A percentile compares a stretch with the other conserved stretches of the same genome.
Evolutionary conservation across 2,113 vertebrate genomes (phyloP).

Genomic region (Phylloscopus whistleri): DNA sequence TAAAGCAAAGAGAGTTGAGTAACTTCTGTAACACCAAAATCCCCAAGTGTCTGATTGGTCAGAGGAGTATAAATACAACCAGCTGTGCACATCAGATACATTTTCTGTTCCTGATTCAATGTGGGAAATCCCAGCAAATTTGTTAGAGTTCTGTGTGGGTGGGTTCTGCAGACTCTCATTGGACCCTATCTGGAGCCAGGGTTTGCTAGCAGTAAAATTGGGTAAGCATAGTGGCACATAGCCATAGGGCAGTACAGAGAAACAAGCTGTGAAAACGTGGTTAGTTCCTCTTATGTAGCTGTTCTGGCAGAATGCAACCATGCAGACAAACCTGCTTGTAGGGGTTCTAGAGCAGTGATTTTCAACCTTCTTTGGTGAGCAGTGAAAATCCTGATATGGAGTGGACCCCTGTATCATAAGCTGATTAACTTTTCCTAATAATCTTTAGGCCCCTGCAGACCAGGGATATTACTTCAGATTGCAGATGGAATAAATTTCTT

Average conservation of each 20-base stretch:
- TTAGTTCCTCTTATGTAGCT: neutral
- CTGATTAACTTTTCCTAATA: neutral
- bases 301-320: neutral
- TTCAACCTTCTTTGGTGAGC: neutral
- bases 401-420: neutral
- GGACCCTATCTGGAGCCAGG: neutral
- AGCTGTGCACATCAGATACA: neutral
- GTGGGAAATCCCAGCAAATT: neutral
- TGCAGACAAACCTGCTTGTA: neutral
- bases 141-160: neutral
- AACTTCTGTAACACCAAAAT: neutral
- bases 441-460: neutral
- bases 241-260: neutral
- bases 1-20: neutral
- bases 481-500: neutral
- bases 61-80: neutral
- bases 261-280: neutral
- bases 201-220: neutral
- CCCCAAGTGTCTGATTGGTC: neutral
- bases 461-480: neutral
- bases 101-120: slow-evolving; percentile 10
- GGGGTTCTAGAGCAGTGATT: neutral
- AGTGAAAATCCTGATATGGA: neutral
- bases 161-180: neutral
- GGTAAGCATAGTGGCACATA: neutral